Evolutionary conservation across 2,888 invertebrate genomes (phyloP).

Genomic region (Drosophila demipolita): DNA sequence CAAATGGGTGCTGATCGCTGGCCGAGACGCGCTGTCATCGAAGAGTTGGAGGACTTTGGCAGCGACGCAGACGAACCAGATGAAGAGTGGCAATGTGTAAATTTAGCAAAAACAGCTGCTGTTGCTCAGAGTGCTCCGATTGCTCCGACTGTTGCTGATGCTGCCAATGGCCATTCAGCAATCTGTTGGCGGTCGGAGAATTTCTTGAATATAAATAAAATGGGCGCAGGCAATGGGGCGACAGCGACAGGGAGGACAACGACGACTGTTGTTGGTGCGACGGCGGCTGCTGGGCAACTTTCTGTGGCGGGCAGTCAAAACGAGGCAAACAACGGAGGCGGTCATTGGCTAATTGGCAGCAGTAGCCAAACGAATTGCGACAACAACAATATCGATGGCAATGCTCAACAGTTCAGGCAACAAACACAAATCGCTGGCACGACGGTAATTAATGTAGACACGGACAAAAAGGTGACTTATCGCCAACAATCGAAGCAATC

Average conservation of each 20-base stretch:
- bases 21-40: conserved; percentile 70
- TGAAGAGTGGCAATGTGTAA: conserved; percentile 60
- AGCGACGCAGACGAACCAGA: conserved; percentile 57
- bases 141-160: not conserved
- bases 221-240: conserved; percentile 65
- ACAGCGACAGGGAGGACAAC: conserved; percentile 53
- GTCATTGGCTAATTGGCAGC: conserved; percentile 66
- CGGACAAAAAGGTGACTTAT: conserved; percentile 41
- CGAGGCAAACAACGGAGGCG: conserved; percentile 65
- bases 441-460: conserved; percentile 62
- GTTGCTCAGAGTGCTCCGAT: conserved; percentile 8
- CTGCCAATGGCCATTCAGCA: conserved; percentile 64
- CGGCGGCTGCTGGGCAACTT: conserved; percentile 44
- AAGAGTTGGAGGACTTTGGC: conserved; percentile 76
- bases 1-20: conserved; percentile 18
- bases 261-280: conserved; percentile 45
- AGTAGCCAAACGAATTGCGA: conserved; percentile 33
- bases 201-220: conserved; percentile 72
- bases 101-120: conserved; percentile 80
- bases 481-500: conserved; percentile 59
- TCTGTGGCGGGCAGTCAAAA: conserved; percentile 71
- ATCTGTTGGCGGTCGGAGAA: conserved; percentile 65
- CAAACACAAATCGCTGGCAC: conserved; percentile 36
- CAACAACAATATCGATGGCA: conserved; percentile 54
- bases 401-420: conserved; percentile 21